These are phyloP conservation scores for Pogonocichla stellata DNA, from an alignment of 2,113 vertebrate species.

Conservation along the genomic window DNA sequence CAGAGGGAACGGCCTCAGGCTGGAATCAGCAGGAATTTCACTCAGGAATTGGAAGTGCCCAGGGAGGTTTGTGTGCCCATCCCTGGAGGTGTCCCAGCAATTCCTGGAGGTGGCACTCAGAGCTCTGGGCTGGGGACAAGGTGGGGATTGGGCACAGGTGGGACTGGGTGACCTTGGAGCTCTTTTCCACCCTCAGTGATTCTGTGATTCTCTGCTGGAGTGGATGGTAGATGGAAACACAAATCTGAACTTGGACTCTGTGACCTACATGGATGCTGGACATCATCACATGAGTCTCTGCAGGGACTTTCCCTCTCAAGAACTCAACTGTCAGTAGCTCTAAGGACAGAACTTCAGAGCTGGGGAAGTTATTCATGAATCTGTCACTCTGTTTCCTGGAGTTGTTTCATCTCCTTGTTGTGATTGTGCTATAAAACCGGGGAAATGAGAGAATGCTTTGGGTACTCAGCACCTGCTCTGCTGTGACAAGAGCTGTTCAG, in stretches of 20 bases:
- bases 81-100: neutral
- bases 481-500: neutral
- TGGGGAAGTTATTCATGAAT: neutral
- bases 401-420: neutral
- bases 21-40: neutral
- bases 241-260: neutral
- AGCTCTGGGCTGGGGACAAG: neutral
- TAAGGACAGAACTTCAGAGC: neutral
- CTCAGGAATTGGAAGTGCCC: neutral
- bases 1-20: neutral
- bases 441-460: neutral
- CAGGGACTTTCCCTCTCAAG: neutral
- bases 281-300: neutral
- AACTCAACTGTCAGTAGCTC: neutral
- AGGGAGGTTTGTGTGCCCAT: neutral
- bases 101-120: neutral
- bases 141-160: accelerated
- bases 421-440: neutral
- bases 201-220: neutral
- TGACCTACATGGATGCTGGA: neutral
- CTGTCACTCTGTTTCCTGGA: neutral
- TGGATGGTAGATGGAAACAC: neutral
- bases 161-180: accelerated
- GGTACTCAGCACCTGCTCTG: neutral
- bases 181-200: neutral